Conservation (phyloP, 2,797 vertebrate species). For the Sparus aurata region DNA sequence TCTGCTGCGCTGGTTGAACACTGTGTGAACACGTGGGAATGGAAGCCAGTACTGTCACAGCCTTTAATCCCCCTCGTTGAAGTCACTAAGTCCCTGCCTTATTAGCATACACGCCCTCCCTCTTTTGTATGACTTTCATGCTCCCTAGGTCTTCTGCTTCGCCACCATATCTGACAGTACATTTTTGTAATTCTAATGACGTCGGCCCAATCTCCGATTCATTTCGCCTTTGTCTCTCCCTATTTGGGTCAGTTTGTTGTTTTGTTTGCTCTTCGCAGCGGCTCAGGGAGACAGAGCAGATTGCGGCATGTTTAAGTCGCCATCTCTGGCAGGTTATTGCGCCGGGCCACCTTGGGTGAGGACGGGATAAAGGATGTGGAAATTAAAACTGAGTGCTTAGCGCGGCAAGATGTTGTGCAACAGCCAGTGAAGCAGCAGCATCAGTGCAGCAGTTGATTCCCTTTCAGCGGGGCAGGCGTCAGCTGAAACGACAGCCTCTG, state of each 20-base stretch:
- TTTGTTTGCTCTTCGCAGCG: slow-evolving; percentile 61
- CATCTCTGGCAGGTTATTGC: slow-evolving; percentile 62
- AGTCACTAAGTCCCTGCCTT: slow-evolving; percentile 61
- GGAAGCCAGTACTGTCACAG: slow-evolving; percentile 67
- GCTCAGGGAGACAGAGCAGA: slow-evolving; percentile 67
- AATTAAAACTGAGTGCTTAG: slow-evolving; percentile 65
- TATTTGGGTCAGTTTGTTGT: slow-evolving; percentile 76
- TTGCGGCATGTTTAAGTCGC: slow-evolving; percentile 67
- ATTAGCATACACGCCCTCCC: slow-evolving; percentile 68
- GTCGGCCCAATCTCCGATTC: slow-evolving; percentile 64
- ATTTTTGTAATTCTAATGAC: slow-evolving; percentile 78
- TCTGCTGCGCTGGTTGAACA: slow-evolving; percentile 42
- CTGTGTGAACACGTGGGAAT: slow-evolving; percentile 48
- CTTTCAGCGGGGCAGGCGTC: not conserved
- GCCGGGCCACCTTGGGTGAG: slow-evolving; percentile 64
- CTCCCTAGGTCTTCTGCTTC: slow-evolving; percentile 56
- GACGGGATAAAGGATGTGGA: slow-evolving; percentile 67
- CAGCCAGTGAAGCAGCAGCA: slow-evolving; percentile 38
- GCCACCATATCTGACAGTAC: slow-evolving; percentile 61
- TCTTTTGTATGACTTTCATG: slow-evolving; percentile 63
- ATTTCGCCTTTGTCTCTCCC: slow-evolving; percentile 72
- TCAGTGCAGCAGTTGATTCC: slow-evolving; percentile 39
- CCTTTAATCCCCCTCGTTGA: slow-evolving; percentile 72
- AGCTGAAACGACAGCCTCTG: slow-evolving; percentile 28
- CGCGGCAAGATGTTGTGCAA: slow-evolving; percentile 43